Conservation (phyloP, 1,140 invertebrate species). For the Maniola jurtina region DNA sequence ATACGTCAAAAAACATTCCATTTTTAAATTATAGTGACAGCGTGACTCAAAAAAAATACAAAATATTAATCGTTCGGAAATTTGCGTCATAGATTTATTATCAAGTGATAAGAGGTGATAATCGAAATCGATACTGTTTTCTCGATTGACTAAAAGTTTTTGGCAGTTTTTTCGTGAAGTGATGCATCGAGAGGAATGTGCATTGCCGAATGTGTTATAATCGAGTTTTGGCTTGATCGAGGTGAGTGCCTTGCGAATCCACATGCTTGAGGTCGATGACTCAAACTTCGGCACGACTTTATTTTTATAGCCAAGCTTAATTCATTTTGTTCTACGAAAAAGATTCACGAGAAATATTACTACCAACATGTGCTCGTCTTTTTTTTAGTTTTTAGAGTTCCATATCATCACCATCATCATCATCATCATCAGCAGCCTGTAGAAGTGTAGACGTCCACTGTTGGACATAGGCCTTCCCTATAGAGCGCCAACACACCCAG, state of each 20-base stretch:
- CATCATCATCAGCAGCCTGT: too few relatives aligned
- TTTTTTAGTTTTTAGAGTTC: too few relatives aligned
- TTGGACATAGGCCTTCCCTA: too few relatives aligned
- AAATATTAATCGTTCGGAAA: conserved; percentile 23
- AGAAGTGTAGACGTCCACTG: too few relatives aligned
- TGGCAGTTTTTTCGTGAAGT: conserved; percentile 51
- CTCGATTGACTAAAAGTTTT: conserved; percentile 31
- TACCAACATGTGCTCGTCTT: too few relatives aligned
- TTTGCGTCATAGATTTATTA: conserved; percentile 32
- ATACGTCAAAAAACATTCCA: conserved; percentile 38
- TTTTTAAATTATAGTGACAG: conserved; percentile 26
- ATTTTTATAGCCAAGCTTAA: conserved; percentile 4
- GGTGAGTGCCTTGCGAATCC: conserved; percentile 56
- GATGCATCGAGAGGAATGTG: conserved; percentile 55
- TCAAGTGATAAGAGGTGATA: conserved; percentile 38
- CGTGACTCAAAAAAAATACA: conserved; percentile 13
- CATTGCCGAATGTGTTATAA: conserved; percentile 57
- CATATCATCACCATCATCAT: too few relatives aligned
- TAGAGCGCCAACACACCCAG: too few relatives aligned
- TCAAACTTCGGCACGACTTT: conserved; percentile 20
- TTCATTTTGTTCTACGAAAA: conserved; percentile 5
- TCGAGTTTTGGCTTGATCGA: conserved; percentile 58
- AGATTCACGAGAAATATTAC: background rate
- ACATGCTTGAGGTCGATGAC: conserved; percentile 43
- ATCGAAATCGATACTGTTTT: conserved; percentile 44